Evolutionary conservation across 2,113 vertebrate genomes (phyloP).

Genomic region (Paratilapia polleni): DNA sequence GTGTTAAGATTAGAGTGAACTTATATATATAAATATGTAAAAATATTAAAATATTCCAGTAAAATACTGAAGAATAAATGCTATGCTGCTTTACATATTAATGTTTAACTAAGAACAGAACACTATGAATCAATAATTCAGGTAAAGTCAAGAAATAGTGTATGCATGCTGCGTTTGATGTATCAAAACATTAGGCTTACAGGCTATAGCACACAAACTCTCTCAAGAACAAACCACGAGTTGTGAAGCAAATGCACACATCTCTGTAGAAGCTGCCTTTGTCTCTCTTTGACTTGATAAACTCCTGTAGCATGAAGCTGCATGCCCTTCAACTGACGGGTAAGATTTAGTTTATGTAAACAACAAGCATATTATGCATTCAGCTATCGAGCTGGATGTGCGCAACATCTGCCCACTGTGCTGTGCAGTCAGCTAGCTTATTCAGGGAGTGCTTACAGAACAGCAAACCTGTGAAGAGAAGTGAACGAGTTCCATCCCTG

Average conservation of each 20-base stretch:
- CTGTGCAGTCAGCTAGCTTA: constrained; percentile 1
- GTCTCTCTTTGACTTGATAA: background rate
- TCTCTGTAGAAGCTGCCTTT: background rate
- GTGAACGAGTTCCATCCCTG: constrained; percentile 16
- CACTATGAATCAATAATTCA: constrained; percentile 60
- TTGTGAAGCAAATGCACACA: background rate
- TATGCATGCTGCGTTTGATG: constrained; percentile 11
- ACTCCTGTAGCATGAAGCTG: constrained; percentile 19
- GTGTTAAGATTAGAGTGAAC: too few species aligned
- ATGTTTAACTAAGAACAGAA: constrained; percentile 35
- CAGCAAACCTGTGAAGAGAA: constrained; percentile 21
- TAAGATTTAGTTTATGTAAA: constrained; percentile 46
- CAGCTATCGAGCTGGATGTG: constrained; percentile 23
- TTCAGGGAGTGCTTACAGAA: background rate
- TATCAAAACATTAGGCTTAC: constrained; percentile 18
- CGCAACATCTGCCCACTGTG: constrained; percentile 37
- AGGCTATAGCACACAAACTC: background rate
- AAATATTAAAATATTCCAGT: background rate
- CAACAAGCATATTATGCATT: constrained; percentile 54
- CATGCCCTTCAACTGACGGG: constrained; percentile 26
- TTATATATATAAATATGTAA: too few species aligned
- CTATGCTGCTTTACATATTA: constrained; percentile 43
- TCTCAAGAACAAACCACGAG: constrained; percentile 1
- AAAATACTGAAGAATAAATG: background rate
- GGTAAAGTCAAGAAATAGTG: constrained; percentile 11